Percentiles rank a stretch among this genome's conserved stretches.
phyloP scores from a whole-genome alignment of 2,888 invertebrate genomes.

The Epirrhoe alternata region DNA sequence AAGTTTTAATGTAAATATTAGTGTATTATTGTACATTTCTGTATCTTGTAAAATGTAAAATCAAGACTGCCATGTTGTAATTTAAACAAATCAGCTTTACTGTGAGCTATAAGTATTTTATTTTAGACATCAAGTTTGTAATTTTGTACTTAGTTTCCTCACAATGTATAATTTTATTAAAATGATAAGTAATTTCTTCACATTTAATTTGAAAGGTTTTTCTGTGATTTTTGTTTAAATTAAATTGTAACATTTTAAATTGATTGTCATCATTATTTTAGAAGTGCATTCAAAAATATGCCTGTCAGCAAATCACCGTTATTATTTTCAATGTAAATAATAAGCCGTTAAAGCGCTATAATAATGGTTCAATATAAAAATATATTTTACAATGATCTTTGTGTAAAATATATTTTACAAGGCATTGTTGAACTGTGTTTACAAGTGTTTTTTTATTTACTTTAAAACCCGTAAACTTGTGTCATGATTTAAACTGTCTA shows the following conservation, averaged over 20 bases:
- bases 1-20: constrained; percentile 77
- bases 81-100: constrained; percentile 80
- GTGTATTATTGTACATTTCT: constrained; percentile 69
- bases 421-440: not conserved
- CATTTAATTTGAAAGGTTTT: not conserved
- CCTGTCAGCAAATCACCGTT: not conserved
- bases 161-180: constrained; percentile 5
- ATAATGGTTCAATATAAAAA: not conserved
- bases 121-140: constrained; percentile 45
- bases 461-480: too few species aligned
- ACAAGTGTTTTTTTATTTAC: not conserved
- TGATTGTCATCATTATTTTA: not conserved
- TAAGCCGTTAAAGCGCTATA: not conserved
- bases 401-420: too few species aligned
- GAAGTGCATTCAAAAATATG: not conserved
- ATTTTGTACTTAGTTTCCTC: not conserved
- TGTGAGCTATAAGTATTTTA: constrained; percentile 76
- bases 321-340: not conserved
- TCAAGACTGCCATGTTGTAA: constrained; percentile 83
- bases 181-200: not conserved
- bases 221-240: constrained; percentile 13
- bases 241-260: not conserved
- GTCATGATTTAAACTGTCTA: constrained; percentile 39
- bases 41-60: constrained; percentile 73
- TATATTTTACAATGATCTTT: not conserved